Conservation (phyloP, 1,140 invertebrate genomes). For the Apis laboriosa region DNA sequence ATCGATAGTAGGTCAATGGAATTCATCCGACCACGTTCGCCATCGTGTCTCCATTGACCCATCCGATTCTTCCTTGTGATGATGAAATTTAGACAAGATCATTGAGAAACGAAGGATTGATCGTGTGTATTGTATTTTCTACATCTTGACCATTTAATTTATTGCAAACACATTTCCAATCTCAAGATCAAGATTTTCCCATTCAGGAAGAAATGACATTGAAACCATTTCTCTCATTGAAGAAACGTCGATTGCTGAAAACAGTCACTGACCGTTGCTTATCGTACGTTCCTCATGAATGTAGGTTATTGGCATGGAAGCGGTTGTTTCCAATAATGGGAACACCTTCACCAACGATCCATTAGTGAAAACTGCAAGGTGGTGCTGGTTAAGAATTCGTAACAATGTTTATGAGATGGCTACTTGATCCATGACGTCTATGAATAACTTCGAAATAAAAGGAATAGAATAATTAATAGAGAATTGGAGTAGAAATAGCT, state of each 20-base stretch:
- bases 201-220: not conserved
- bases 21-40: slow-evolving; percentile 71
- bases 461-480: not conserved
- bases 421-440: not conserved
- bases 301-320: slow-evolving; percentile 22
- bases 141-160: no score
- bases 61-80: slow-evolving; percentile 23
- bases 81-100: not conserved
- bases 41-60: slow-evolving; percentile 58
- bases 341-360: slow-evolving; percentile 57
- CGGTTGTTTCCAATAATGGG: slow-evolving; percentile 33
- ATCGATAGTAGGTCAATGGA: slow-evolving; percentile 77
- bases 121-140: no score
- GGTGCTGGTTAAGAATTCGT: slow-evolving; percentile 18
- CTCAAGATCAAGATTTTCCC: not conserved
- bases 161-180: not conserved
- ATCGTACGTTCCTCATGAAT: slow-evolving; percentile 11
- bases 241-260: not conserved
- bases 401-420: not conserved
- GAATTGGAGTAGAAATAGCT: not conserved
- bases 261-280: not conserved
- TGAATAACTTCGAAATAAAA: not conserved
- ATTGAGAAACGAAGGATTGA: not conserved
- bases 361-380: slow-evolving; percentile 50
- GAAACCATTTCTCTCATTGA: not conserved